Conservation (phyloP, 2,797 vertebrate genomes). For the Bradypodion pumilum region DNA sequence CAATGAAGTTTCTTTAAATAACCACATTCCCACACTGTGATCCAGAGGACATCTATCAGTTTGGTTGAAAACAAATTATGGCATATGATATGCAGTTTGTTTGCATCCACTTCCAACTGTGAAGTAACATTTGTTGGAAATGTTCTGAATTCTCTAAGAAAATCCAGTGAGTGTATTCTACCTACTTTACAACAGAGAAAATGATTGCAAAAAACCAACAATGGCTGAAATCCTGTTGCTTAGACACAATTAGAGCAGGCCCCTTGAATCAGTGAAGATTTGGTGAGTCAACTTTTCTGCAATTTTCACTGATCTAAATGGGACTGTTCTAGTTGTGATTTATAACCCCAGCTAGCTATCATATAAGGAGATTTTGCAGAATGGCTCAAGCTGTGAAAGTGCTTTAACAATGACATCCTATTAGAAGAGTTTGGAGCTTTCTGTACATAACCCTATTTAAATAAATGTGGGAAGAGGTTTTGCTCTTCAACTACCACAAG, state of each 20-base stretch:
- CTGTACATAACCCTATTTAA: not conserved
- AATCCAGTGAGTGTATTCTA: not conserved
- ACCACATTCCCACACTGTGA: slow-evolving; percentile 58
- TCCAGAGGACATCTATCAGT: slow-evolving; percentile 66
- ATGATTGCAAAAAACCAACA: accelerated
- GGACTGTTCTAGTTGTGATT: too few relatives aligned
- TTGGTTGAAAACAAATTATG: slow-evolving; percentile 61
- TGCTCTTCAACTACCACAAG: not conserved
- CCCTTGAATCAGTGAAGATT: too few relatives aligned
- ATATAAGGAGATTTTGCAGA: not conserved
- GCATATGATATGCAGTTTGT: slow-evolving; percentile 44
- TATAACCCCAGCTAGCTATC: not conserved
- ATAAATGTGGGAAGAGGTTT: not conserved
- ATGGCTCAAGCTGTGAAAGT: not conserved
- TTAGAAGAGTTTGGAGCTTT: not conserved
- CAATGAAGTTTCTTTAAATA: slow-evolving; percentile 62
- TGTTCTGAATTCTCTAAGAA: not conserved
- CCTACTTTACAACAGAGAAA: accelerated
- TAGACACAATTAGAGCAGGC: too few relatives aligned
- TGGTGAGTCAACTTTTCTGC: too few relatives aligned
- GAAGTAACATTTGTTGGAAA: not conserved
- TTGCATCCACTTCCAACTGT: not conserved
- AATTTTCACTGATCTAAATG: too few relatives aligned
- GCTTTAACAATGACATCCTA: not conserved
- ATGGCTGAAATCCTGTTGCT: too few relatives aligned